Conservation (phyloP, 2,888 invertebrate species). For the Trileptium ribeirensis region DNA sequence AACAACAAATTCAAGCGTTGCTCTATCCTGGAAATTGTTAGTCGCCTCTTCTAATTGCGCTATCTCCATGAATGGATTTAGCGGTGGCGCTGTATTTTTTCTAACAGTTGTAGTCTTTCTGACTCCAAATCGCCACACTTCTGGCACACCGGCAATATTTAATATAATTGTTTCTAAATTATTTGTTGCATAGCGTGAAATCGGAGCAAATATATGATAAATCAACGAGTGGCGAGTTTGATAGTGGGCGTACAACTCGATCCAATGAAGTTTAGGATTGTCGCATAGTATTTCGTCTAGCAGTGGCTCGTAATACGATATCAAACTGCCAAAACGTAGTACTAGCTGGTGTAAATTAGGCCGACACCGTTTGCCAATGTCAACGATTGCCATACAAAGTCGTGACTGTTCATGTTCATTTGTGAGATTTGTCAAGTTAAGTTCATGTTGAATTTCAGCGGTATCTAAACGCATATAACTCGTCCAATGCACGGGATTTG, state of each 20-base stretch:
- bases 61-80: not conserved
- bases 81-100: not conserved
- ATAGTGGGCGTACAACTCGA: not conserved
- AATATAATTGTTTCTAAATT: not conserved
- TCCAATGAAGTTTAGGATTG: not conserved
- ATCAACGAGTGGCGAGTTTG: not conserved
- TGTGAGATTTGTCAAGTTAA: too few species aligned
- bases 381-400: too few species aligned
- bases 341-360: not conserved
- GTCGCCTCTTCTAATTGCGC: not conserved
- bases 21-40: not conserved
- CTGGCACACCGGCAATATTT: not conserved
- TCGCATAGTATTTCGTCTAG: not conserved
- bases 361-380: not conserved
- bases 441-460: too few species aligned
- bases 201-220: not conserved
- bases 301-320: not conserved
- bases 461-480: too few species aligned
- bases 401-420: too few species aligned
- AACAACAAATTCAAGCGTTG: not conserved
- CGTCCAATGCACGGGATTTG: too few species aligned
- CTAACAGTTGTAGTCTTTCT: too few species aligned
- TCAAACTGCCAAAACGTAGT: not conserved
- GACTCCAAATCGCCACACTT: too few species aligned
- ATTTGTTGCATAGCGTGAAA: not conserved